Percentiles rank a stretch among this genome's conserved stretches.
phyloP scores from a whole-genome alignment of 2,113 vertebrate genomes.

The Coryphaenoides rupestris region DNA sequence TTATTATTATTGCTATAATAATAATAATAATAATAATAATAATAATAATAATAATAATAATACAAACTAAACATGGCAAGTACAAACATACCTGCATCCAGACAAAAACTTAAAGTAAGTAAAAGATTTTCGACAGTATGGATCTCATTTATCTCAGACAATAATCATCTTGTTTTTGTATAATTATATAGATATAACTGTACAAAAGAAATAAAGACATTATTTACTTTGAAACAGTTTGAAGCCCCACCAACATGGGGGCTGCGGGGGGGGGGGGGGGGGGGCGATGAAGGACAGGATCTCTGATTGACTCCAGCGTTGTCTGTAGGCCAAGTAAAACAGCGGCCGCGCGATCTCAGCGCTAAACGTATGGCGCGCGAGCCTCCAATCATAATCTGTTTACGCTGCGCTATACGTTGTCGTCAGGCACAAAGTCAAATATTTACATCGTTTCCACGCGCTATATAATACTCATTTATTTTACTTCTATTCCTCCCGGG shows the following conservation, averaged over 20 bases:
- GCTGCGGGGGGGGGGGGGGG: too few species aligned
- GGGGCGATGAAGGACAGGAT: not conserved
- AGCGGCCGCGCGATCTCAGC: constrained; percentile 1
- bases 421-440: constrained; percentile 4
- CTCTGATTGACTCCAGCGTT: constrained; percentile 12
- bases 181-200: not conserved
- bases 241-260: too few species aligned
- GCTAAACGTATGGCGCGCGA: constrained; percentile 12
- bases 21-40: too few species aligned
- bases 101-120: too few species aligned
- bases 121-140: not conserved
- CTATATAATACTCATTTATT: constrained; percentile 28
- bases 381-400: constrained; percentile 20
- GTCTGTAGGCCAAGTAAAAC: constrained; percentile 4
- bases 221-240: too few species aligned
- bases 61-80: not conserved
- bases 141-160: not conserved
- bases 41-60: too few species aligned
- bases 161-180: not conserved
- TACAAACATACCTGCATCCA: not conserved
- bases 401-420: constrained; percentile 9
- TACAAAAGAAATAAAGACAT: too few species aligned
- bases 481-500: constrained; percentile 1
- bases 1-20: too few species aligned
- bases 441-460: constrained; percentile 30